Conservation (phyloP, 2,113 vertebrate genomes). For the Struthidea cinerea region DNA sequence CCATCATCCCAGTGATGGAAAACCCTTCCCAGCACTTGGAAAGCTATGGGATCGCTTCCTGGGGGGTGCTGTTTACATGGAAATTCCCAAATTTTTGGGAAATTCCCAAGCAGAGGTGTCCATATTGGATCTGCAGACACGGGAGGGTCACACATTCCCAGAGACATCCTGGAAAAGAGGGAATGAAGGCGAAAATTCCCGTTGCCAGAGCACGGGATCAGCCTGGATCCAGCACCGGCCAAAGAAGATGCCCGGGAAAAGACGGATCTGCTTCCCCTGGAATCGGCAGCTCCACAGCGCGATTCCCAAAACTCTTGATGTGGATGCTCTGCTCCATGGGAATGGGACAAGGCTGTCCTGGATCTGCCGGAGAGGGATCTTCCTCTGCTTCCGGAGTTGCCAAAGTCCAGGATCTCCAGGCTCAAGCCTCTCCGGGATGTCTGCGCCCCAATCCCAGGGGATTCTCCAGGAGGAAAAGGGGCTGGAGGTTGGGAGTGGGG, state of each 20-base stretch:
- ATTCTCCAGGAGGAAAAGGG: background rate
- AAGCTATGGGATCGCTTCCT: rapidly evolving
- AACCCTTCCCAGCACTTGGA: rapidly evolving
- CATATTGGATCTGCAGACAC: rapidly evolving
- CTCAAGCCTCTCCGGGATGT: rapidly evolving
- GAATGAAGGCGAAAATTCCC: background rate
- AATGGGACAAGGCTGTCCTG: background rate
- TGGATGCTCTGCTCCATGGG: background rate
- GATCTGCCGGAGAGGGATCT: rapidly evolving
- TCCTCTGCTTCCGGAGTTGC: background rate
- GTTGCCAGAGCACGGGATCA: background rate
- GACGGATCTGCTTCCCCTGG: background rate
- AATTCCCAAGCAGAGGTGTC: background rate
- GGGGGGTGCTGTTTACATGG: rapidly evolving
- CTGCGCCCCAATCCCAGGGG: rapidly evolving
- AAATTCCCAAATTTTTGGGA: background rate
- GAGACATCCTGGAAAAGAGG: background rate
- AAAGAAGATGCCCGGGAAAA: rapidly evolving
- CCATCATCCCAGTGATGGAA: background rate
- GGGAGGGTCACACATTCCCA: rapidly evolving
- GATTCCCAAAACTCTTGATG: background rate
- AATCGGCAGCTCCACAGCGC: background rate
- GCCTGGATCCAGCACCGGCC: background rate
- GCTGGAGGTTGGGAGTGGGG: rapidly evolving
- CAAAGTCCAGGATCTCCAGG: rapidly evolving